phyloP scores from a whole-genome alignment of 64 coral and sea anemone genomes.

The Porites australiensis region DNA sequence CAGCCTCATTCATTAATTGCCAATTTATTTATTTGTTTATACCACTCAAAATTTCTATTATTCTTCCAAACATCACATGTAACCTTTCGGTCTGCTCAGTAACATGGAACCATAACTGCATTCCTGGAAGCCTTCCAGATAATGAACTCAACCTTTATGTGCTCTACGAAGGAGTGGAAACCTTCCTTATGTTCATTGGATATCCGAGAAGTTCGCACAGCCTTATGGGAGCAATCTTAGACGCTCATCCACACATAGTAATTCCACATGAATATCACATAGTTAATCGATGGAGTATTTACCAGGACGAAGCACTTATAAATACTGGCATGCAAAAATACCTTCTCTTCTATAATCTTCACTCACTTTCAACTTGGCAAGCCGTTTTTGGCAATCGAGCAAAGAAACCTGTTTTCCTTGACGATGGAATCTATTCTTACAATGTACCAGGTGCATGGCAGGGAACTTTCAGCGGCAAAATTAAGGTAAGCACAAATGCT shows the following conservation, averaged over 20 bases:
- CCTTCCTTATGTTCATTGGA: conserved; percentile 88
- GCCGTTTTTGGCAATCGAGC: conserved; percentile 27
- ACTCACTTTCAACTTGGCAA: conserved; percentile 44
- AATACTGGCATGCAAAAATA: conserved; percentile 23
- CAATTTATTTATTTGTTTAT: background rate
- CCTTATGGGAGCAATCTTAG: conserved; percentile 85
- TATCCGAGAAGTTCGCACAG: conserved; percentile 91
- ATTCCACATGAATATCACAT: conserved; percentile 94
- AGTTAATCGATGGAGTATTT: conserved; percentile 16
- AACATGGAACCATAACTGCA: background rate
- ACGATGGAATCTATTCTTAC: conserved; percentile 31
- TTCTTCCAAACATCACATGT: background rate
- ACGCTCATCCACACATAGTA: conserved; percentile 88
- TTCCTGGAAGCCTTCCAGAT: conserved; percentile 22
- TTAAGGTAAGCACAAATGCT: background rate
- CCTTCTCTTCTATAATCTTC: conserved; percentile 34
- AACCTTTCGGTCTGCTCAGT: background rate
- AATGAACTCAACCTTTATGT: background rate
- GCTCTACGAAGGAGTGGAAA: conserved; percentile 77
- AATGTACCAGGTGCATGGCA: conserved; percentile 39
- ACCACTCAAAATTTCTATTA: background rate
- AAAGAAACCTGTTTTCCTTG: conserved; percentile 7
- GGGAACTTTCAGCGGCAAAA: conserved; percentile 10
- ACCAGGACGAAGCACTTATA: background rate
- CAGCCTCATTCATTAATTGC: too few relatives aligned